These are phyloP conservation scores for Drosophila kikkawai DNA, from an alignment of 1,140 invertebrate genomes.

Conservation along the genomic window DNA sequence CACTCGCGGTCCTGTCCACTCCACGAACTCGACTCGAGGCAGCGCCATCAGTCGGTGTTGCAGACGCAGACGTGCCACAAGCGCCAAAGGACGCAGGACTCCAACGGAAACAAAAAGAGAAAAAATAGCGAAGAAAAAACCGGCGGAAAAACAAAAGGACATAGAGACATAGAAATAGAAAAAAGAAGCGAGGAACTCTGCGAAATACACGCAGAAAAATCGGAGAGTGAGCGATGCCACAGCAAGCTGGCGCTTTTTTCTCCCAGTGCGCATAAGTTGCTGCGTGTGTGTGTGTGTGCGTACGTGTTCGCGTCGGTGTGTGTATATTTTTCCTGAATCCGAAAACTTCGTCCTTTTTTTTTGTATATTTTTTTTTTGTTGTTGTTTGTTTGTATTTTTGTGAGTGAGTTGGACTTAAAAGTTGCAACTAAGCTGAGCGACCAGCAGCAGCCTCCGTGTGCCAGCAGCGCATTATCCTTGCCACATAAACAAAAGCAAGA, in stretches of 20 bases:
- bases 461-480: slow-evolving; percentile 2
- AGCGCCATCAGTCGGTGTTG: slow-evolving; percentile 71
- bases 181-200: background rate
- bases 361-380: slow-evolving; percentile 10
- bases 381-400: slow-evolving; percentile 6
- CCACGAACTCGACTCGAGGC: background rate
- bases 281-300: slow-evolving; percentile 12
- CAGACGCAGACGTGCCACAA: slow-evolving; percentile 75
- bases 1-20: slow-evolving; percentile 43
- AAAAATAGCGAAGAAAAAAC: slow-evolving; percentile 1
- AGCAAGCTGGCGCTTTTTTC: slow-evolving; percentile 10
- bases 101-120: slow-evolving; percentile 5
- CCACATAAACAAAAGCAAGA: slow-evolving; percentile 6
- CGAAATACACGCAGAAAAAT: slow-evolving; percentile 1
- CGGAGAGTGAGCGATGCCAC: slow-evolving; percentile 6
- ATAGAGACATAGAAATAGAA: slow-evolving; percentile 27
- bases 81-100: slow-evolving; percentile 38
- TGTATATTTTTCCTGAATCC: slow-evolving; percentile 30
- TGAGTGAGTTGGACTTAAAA: slow-evolving; percentile 8
- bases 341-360: slow-evolving; percentile 14
- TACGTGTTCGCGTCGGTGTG: slow-evolving; percentile 14
- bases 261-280: slow-evolving; percentile 39
- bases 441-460: slow-evolving; percentile 2
- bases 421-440: slow-evolving; percentile 11
- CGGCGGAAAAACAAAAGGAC: slow-evolving; percentile 42